Evolutionary conservation across 2,797 vertebrate species (phyloP).

Genomic region (Lithobates sylvaticus): DNA sequence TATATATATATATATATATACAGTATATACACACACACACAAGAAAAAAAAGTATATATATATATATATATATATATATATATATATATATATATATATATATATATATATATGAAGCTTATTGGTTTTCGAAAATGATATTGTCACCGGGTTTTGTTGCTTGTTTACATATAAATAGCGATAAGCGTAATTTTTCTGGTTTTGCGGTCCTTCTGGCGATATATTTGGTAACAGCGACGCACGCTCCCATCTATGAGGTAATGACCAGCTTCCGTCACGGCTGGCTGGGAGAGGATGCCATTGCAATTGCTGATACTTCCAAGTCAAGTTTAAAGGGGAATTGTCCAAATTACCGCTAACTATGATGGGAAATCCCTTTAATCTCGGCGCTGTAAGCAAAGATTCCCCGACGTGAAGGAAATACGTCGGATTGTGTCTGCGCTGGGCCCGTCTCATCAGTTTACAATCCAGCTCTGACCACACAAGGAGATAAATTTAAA

Average conservation of each 20-base stretch:
- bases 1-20: no score
- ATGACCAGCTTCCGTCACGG: constrained; percentile 77
- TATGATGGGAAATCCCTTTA: constrained; percentile 44
- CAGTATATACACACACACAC: no score
- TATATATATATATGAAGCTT: no score
- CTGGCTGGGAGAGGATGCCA: constrained; percentile 92
- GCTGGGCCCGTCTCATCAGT: constrained; percentile 35
- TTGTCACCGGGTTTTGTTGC: no score
- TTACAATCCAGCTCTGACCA: constrained; percentile 24
- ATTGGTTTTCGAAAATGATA: no score
- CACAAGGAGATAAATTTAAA: background rate
- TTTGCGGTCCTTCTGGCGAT: constrained; percentile 73
- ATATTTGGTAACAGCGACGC: constrained; percentile 78
- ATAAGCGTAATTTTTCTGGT: no score
- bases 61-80: no score
- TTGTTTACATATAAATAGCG: no score
- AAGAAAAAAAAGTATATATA: no score
- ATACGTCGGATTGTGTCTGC: constrained; percentile 42
- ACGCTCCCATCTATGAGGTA: constrained; percentile 79
- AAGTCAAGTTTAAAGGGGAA: constrained; percentile 76
- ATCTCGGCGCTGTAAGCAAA: constrained; percentile 64
- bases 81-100: no score
- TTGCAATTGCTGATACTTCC: constrained; percentile 85
- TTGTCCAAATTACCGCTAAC: constrained; percentile 15
- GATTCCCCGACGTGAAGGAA: constrained; percentile 56